Conservation (phyloP, 92 coral and sea anemone genomes). For the Galaxea fascicularis region DNA sequence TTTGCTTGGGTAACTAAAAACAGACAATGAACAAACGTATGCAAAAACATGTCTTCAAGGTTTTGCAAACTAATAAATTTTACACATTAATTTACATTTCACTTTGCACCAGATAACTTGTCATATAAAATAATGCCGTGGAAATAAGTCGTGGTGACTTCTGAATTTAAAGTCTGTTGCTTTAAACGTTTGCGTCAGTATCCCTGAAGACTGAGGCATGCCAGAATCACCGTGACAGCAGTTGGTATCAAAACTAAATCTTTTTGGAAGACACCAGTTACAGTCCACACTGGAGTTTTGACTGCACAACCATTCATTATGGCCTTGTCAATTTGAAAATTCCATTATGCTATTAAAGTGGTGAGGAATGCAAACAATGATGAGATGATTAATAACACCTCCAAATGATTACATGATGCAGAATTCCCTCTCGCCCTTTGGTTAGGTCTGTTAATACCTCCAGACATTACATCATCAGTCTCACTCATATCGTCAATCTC, state of each 20-base stretch:
- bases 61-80: constrained; percentile 13
- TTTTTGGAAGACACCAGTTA: neutral
- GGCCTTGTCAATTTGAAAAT: neutral
- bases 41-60: neutral
- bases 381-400: constrained; percentile 10
- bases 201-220: too few relatives aligned
- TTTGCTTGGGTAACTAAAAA: neutral
- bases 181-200: neutral
- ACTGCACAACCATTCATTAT: neutral
- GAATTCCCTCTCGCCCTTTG: neutral
- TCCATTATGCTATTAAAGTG: constrained; percentile 9
- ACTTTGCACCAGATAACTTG: neutral
- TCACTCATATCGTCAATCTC: constrained; percentile 44
- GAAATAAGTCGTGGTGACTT: constrained; percentile 9
- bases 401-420: neutral
- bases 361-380: neutral
- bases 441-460: constrained; percentile 19
- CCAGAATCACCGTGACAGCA: neutral
- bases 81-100: constrained; percentile 28
- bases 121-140: constrained; percentile 26
- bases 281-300: neutral
- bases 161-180: neutral
- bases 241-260: constrained; percentile 51
- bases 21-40: neutral
- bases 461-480: constrained; percentile 28